A percentile compares a stretch with the other conserved stretches of the same genome.
Evolutionary conservation across 2,113 vertebrate genomes (phyloP).

Genomic region (Pomatorhinus ruficollis): DNA sequence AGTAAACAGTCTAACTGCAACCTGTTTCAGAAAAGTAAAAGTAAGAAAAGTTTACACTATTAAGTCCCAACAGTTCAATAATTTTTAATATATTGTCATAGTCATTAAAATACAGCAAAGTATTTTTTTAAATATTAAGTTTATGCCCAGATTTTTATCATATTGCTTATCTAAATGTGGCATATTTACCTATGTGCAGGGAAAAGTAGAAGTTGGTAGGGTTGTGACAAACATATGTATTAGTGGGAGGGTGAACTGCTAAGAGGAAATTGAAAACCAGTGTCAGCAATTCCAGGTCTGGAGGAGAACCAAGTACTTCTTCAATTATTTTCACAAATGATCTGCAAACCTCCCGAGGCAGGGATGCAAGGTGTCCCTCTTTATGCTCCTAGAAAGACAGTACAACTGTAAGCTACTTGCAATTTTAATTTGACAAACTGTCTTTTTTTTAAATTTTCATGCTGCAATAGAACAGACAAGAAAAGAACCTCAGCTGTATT

Average conservation of each 20-base stretch:
- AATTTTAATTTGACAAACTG: background rate
- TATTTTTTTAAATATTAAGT: background rate
- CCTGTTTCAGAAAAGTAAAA: background rate
- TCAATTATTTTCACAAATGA: slow-evolving; percentile 98
- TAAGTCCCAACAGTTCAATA: background rate
- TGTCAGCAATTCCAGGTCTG: slow-evolving; percentile 90
- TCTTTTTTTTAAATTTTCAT: background rate
- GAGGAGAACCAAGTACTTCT: slow-evolving; percentile 96
- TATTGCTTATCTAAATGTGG: background rate
- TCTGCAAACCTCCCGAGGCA: slow-evolving; percentile 89
- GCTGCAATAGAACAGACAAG: background rate
- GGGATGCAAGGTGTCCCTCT: slow-evolving; percentile 86
- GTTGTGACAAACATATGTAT: slow-evolving; percentile 98
- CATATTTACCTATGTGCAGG: slow-evolving; percentile 88
- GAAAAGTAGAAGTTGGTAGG: slow-evolving; percentile 96
- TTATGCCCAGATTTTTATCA: background rate
- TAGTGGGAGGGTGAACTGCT: slow-evolving; percentile 95
- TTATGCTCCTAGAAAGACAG: slow-evolving; percentile 86
- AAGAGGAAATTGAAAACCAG: slow-evolving; percentile 95
- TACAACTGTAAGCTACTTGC: background rate
- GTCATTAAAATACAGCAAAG: background rate
- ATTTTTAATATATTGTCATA: background rate
- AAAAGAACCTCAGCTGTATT: background rate
- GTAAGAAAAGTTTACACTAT: background rate
- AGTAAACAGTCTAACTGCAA: background rate